Evolutionary conservation across 2,113 vertebrate species (phyloP), one percentile per base, ranked within the genome.

Genomic region (Suricata suricatta): DNA sequence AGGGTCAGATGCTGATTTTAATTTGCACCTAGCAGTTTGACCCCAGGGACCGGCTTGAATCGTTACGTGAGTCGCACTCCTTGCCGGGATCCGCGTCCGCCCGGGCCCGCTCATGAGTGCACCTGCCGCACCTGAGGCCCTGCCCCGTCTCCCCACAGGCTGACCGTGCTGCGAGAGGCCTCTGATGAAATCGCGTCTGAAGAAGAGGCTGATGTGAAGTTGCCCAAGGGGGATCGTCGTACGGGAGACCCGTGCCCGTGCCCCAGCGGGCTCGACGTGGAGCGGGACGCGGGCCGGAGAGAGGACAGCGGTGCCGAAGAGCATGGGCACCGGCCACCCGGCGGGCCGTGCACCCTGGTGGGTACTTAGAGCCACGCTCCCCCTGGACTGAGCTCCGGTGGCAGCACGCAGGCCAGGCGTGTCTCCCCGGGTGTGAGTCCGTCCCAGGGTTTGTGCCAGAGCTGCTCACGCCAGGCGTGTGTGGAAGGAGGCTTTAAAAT

Each of bases 151-250:
- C 77, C 31, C 86, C 7, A 0, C 93, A 99, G 99, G 99, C 60
- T 98, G 57, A 96, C 98, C 82, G 98, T 99, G 96, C 97, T 99
- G 0, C 10, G 97, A 77, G 99, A 99, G 90, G 96, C 98, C 69
- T 97, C 98, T 13, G 87, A 94, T 50, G 98, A 98, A 91, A 77
- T 96, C 16, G 95, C 71, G 93, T 90, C 96, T 44, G 98, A 98
- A 93, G 97, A 98, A 35, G 98, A 98, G 77, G 66, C 96, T 10
- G 84, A 86, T 31, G 74, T 83, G 57, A 96, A 97, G 41, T 50
- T 94, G 81, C 83, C 72, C 3, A 90, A 90, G 72, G 96, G 92
- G 90, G 57, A 69, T 2, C 11, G 12, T 93, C 96, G 11, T 33
- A 8, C 74, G 10, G 96, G 96, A 66, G 91, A 84, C 60, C 1